These are phyloP conservation scores for Leptinotarsa tumamoca DNA, from an alignment of 2,888 invertebrate genomes.

Conservation along the genomic window DNA sequence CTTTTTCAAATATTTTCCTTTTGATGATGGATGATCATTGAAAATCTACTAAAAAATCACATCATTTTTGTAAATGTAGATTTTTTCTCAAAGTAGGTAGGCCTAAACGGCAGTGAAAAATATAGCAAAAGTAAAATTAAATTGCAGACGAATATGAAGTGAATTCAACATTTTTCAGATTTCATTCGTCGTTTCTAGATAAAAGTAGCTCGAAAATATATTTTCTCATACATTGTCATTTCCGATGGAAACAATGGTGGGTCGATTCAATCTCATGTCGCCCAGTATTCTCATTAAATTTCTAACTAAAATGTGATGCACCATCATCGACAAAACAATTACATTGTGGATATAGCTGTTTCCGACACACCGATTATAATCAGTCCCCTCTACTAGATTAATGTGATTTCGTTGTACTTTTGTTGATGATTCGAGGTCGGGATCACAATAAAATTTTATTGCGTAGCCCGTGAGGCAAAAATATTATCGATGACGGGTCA, in stretches of 20 bases:
- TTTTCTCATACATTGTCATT: background rate
- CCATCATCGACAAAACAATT: background rate
- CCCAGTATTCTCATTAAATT: background rate
- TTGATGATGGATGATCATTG: too few species aligned
- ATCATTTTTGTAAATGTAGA: too few species aligned
- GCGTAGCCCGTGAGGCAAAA: constrained; percentile 18
- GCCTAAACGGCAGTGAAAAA: too few species aligned
- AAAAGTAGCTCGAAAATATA: background rate
- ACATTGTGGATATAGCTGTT: constrained; percentile 22
- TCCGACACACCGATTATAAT: constrained; percentile 20
- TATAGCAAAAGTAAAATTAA: too few species aligned
- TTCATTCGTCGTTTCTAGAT: background rate
- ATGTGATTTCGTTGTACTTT: constrained; percentile 21
- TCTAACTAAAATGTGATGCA: background rate
- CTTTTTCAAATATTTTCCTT: too few species aligned
- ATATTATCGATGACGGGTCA: constrained; percentile 25
- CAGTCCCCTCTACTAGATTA: constrained; percentile 9
- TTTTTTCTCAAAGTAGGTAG: too few species aligned
- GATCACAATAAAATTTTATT: constrained; percentile 24
- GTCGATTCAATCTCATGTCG: background rate
- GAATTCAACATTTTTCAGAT: too few species aligned
- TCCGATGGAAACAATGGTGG: background rate
- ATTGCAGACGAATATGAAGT: too few species aligned
- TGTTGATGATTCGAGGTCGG: constrained; percentile 21
- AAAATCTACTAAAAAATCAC: too few species aligned